phyloP scores from a whole-genome alignment of 64 coral and sea anemone species.

The Exaiptasia diaphana region DNA sequence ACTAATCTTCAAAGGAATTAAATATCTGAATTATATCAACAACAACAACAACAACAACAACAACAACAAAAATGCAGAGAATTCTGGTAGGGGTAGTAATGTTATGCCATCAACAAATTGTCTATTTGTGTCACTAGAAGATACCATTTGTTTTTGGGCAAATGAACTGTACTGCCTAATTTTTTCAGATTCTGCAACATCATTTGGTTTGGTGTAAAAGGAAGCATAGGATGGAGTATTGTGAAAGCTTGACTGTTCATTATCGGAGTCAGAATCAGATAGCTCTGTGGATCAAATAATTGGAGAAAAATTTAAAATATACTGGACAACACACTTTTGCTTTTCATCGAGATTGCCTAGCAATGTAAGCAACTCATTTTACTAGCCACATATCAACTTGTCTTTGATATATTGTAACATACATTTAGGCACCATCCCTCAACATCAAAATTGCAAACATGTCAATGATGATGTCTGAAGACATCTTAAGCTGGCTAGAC shows the following conservation, averaged over 20 bases:
- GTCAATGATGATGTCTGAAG: too few species aligned
- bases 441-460: too few species aligned
- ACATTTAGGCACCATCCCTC: too few species aligned
- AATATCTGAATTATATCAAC: background rate
- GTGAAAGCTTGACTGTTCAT: background rate
- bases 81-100: background rate
- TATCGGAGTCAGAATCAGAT: constrained; percentile 56
- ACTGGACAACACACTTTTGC: too few species aligned
- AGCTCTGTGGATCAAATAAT: too few species aligned
- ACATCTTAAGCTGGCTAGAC: too few species aligned
- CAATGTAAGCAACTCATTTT: too few species aligned
- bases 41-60: background rate
- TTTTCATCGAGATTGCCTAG: too few species aligned
- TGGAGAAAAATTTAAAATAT: too few species aligned
- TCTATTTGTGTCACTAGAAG: background rate
- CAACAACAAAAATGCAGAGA: background rate
- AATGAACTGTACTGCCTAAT: constrained; percentile 65
- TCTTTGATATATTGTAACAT: too few species aligned
- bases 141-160: constrained; percentile 86
- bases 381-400: too few species aligned
- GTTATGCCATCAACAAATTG: background rate
- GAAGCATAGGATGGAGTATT: constrained; percentile 44
- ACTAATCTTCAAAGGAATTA: background rate
- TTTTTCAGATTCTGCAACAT: background rate
- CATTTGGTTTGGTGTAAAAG: background rate